Conservation (phyloP, 2,797 vertebrate genomes). For the Delichon dasypus region DNA sequence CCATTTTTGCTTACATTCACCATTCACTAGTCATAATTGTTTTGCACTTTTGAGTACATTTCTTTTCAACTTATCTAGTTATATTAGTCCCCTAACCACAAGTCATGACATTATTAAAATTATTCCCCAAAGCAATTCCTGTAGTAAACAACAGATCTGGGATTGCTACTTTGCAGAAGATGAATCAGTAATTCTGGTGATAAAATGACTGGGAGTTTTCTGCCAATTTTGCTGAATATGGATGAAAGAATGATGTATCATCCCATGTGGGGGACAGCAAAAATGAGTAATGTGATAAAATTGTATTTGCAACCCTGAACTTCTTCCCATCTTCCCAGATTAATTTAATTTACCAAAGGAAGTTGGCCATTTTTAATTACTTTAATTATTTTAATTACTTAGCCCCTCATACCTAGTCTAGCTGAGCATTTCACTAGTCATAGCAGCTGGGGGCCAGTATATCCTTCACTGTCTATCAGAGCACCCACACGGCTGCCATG, state of each 20-base stretch:
- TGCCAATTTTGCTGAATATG: constrained; percentile 17
- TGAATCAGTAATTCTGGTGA: not conserved
- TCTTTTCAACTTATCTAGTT: not conserved
- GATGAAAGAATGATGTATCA: not conserved
- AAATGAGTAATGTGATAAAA: not conserved
- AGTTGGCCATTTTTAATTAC: not conserved
- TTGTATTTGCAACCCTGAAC: not conserved
- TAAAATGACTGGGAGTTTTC: not conserved
- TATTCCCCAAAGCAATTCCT: not conserved
- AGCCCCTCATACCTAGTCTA: not conserved
- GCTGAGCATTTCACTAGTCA: not conserved
- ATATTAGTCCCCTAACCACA: not conserved
- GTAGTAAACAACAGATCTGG: not conserved
- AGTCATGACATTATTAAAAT: constrained; percentile 1
- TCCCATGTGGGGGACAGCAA: not conserved
- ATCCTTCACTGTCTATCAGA: not conserved
- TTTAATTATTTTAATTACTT: not conserved
- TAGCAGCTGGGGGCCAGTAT: not conserved
- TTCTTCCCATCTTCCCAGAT: not conserved
- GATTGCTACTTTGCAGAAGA: not conserved
- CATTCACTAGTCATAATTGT: not conserved
- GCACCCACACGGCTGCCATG: not conserved
- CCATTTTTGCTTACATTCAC: constrained; percentile 18
- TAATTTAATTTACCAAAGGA: not conserved
- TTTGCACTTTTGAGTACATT: not conserved